phyloP scores from a whole-genome alignment of 1,140 invertebrate genomes.

The Nymphalis io region DNA sequence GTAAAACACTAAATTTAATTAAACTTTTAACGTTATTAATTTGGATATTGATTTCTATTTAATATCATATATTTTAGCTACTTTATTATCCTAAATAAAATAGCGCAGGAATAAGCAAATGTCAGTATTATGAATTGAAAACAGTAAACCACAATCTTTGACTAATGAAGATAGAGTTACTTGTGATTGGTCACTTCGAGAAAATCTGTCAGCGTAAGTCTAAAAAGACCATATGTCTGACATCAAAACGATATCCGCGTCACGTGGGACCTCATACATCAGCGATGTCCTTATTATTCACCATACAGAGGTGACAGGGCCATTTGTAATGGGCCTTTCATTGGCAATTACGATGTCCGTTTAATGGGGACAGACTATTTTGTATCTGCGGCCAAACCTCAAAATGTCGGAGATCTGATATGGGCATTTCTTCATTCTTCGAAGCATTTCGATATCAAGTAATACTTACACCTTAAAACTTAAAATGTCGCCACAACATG shows the following conservation, averaged over 20 bases:
- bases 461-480: no score
- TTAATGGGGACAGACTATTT: slow-evolving; percentile 13
- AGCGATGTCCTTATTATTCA: slow-evolving; percentile 32
- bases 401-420: not conserved
- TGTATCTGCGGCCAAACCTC: slow-evolving; percentile 1
- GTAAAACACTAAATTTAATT: no score
- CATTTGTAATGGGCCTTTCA: slow-evolving; percentile 32
- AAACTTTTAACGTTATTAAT: no score
- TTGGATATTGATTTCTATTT: no score
- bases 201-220: not conserved
- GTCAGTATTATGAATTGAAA: no score
- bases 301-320: slow-evolving; percentile 25
- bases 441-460: slow-evolving; percentile 3
- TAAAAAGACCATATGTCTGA: slow-evolving; percentile 1
- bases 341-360: slow-evolving; percentile 30
- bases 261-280: slow-evolving; percentile 9
- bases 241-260: slow-evolving; percentile 14
- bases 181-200: no score
- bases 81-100: no score
- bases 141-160: no score
- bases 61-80: no score
- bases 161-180: no score
- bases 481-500: no score
- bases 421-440: slow-evolving; percentile 9
- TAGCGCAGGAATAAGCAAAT: no score